Evolutionary conservation across 2,888 invertebrate species (phyloP).

Genomic region (Coecobrya sp.): DNA sequence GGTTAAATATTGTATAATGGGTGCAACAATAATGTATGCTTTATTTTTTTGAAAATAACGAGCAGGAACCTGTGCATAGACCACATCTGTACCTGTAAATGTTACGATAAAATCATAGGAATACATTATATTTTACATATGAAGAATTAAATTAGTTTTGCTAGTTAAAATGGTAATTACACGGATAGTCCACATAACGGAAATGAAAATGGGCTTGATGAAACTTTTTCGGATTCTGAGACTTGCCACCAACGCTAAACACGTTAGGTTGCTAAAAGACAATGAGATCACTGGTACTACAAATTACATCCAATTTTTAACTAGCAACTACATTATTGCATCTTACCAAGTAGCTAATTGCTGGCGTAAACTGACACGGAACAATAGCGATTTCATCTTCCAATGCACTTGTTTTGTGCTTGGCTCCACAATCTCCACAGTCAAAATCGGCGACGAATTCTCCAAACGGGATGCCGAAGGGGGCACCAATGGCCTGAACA

Average conservation of each 20-base stretch:
- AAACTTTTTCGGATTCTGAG: not conserved
- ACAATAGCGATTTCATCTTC: not conserved
- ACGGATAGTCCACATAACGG: constrained; percentile 58
- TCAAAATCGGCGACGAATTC: constrained; percentile 54
- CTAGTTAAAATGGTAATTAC: no score
- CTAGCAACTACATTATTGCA: not conserved
- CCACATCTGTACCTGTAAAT: no score
- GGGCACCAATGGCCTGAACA: constrained; percentile 48
- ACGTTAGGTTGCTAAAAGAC: not conserved
- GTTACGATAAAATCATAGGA: no score
- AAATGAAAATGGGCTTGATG: constrained; percentile 54
- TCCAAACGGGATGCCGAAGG: constrained; percentile 55
- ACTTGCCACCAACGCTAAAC: constrained; percentile 1
- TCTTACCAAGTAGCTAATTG: constrained; percentile 10
- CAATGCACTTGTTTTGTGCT: not conserved
- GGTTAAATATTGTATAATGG: no score
- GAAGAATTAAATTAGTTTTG: no score
- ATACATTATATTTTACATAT: no score
- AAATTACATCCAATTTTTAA: no score
- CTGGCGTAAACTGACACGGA: constrained; percentile 29
- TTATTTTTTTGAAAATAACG: no score
- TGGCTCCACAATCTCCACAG: constrained; percentile 39
- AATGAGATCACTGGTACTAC: not conserved
- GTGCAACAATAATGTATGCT: no score
- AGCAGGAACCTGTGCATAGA: constrained; percentile 35